Percentiles rank a stretch among this genome's conserved stretches.
Evolutionary conservation across 2,888 invertebrate species (phyloP).

Genomic region (Ornithoptera alexandrae): DNA sequence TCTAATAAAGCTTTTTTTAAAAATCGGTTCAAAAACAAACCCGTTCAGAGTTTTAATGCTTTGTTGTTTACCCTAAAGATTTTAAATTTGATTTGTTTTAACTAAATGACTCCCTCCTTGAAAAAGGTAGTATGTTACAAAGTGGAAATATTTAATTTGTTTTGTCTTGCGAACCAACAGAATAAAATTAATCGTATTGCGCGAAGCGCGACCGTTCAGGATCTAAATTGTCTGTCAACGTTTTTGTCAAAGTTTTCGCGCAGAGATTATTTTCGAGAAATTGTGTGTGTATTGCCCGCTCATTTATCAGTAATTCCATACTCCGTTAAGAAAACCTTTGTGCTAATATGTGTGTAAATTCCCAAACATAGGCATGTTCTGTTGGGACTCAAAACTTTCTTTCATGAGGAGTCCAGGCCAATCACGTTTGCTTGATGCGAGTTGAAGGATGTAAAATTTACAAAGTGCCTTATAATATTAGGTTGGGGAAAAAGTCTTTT

Average conservation of each 20-base stretch:
- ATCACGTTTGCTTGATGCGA: no score
- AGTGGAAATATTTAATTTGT: conserved; percentile 16
- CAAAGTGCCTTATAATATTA: background rate
- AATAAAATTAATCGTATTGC: conserved; percentile 20
- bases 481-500: no score
- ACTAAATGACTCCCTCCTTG: background rate
- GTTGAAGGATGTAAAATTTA: no score
- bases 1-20: no score
- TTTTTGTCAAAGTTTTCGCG: background rate
- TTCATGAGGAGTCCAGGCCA: no score
- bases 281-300: background rate
- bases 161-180: conserved; percentile 12
- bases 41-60: no score
- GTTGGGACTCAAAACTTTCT: no score
- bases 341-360: no score
- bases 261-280: background rate
- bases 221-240: conserved; percentile 5
- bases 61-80: no score
- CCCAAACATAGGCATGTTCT: no score
- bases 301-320: background rate
- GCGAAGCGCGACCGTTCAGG: conserved; percentile 5
- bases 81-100: conserved; percentile 15
- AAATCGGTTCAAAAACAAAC: no score
- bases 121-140: conserved; percentile 10
- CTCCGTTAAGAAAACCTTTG: background rate